Conservation (phyloP, 2,797 vertebrate species). For the Microctenopoma steveboyesi region DNA sequence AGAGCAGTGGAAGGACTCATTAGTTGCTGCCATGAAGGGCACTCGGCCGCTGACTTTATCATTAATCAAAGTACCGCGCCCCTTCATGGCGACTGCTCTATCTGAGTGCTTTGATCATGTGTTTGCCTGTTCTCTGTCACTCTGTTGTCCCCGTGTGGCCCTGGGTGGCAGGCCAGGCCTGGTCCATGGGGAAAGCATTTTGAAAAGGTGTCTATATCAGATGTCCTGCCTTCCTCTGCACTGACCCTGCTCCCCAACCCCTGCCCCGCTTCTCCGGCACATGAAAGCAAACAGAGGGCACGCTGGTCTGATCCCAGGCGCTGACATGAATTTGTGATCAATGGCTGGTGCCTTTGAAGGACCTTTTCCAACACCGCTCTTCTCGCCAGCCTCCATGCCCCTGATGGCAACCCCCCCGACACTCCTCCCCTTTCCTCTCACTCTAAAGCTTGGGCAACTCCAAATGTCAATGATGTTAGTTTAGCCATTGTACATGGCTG, state of each 20-base stretch:
- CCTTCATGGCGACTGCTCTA: conserved; percentile 53
- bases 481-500: conserved; percentile 95
- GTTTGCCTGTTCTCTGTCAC: conserved; percentile 60
- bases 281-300: conserved; percentile 72
- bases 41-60: conserved; percentile 53
- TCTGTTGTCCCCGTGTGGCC: conserved; percentile 47
- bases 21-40: conserved; percentile 57
- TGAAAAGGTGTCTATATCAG: conserved; percentile 61
- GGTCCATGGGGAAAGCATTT: conserved; percentile 47
- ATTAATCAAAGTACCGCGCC: conserved; percentile 69
- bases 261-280: conserved; percentile 35
- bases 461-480: conserved; percentile 92
- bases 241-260: background rate
- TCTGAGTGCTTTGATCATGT: conserved; percentile 70
- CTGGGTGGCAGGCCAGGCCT: conserved; percentile 20
- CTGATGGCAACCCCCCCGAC: conserved; percentile 36
- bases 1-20: conserved; percentile 52
- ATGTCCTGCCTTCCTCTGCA: conserved; percentile 55
- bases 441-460: conserved; percentile 81
- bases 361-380: conserved; percentile 67
- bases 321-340: conserved; percentile 82
- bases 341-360: conserved; percentile 70
- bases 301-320: conserved; percentile 63
- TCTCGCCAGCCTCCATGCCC: conserved; percentile 56
- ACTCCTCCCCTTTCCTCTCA: conserved; percentile 73